Conservation (phyloP, 1,140 invertebrate genomes). For the Aphelinus certus region DNA sequence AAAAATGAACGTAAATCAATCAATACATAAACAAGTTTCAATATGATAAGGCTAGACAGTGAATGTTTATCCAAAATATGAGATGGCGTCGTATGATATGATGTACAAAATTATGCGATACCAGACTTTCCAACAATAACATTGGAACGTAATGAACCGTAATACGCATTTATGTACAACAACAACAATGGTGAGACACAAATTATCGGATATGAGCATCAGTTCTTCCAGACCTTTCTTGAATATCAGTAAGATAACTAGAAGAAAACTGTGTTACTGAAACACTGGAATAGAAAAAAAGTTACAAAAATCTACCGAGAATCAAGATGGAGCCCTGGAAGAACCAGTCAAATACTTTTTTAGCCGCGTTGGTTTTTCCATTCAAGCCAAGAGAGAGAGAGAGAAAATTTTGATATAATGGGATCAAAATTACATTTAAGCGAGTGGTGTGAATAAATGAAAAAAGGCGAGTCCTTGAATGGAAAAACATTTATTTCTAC, state of each 20-base stretch:
- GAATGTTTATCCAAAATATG: conserved; percentile 27
- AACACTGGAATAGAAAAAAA: no score
- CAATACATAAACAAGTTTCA: conserved; percentile 19
- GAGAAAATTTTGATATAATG: conserved; percentile 57
- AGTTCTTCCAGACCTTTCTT: no score
- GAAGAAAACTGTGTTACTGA: no score
- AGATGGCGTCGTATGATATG: conserved; percentile 33
- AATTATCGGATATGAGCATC: neutral
- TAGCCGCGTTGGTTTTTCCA: conserved; percentile 58
- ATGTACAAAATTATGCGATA: conserved; percentile 6
- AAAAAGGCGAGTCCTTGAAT: conserved; percentile 63
- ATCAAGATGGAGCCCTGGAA: neutral
- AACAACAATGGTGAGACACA: neutral
- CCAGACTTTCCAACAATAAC: neutral
- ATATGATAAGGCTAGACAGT: conserved; percentile 20
- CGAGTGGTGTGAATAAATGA: conserved; percentile 60
- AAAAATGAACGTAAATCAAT: conserved; percentile 45
- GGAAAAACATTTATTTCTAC: conserved; percentile 67
- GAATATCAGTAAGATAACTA: no score
- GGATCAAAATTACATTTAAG: conserved; percentile 50
- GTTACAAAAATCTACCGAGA: no score
- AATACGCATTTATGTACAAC: neutral
- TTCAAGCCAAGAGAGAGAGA: conserved; percentile 63
- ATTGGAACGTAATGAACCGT: neutral
- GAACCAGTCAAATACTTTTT: neutral